Percentiles rank a stretch among this genome's conserved stretches.
These are phyloP conservation scores for Eucera pruinosa DNA, from an alignment of 2,888 invertebrate species.

Conservation along the genomic window DNA sequence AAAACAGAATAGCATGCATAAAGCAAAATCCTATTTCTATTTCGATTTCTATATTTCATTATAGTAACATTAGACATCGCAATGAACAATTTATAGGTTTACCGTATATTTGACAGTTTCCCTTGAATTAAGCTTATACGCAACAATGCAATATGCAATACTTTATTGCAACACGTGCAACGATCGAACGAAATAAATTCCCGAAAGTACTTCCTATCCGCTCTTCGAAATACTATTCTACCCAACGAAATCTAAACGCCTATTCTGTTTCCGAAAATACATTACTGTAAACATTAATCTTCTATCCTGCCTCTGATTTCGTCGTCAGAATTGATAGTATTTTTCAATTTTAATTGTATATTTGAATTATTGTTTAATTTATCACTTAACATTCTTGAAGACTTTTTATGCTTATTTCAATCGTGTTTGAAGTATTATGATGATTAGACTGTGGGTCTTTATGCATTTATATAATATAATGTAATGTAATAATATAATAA, in stretches of 20 bases:
- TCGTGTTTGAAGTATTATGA: no score
- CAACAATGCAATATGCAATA: slow-evolving; percentile 52
- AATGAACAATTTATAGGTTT: slow-evolving; percentile 21
- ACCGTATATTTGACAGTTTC: slow-evolving; percentile 38
- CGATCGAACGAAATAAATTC: slow-evolving; percentile 44
- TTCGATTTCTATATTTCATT: slow-evolving; percentile 17
- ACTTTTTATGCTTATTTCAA: no score
- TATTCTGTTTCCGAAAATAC: slow-evolving; percentile 11
- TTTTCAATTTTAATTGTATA: no score
- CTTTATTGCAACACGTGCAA: slow-evolving; percentile 49
- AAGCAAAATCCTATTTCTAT: slow-evolving; percentile 9
- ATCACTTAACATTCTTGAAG: no score
- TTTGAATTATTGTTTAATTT: no score
- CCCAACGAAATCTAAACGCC: slow-evolving; percentile 19
- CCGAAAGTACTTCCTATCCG: slow-evolving; percentile 5
- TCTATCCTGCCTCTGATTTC: no score
- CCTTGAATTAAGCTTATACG: slow-evolving; percentile 36
- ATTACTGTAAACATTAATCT: background rate
- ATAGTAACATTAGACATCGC: slow-evolving; percentile 10
- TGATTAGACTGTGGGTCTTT: no score
- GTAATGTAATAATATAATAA: no score
- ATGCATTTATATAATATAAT: no score
- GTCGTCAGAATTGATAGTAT: no score
- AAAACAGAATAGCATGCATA: background rate
- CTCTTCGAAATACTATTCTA: slow-evolving; percentile 19